Conservation (phyloP, 2,113 vertebrate genomes). For the Delphinus delphis region DNA sequence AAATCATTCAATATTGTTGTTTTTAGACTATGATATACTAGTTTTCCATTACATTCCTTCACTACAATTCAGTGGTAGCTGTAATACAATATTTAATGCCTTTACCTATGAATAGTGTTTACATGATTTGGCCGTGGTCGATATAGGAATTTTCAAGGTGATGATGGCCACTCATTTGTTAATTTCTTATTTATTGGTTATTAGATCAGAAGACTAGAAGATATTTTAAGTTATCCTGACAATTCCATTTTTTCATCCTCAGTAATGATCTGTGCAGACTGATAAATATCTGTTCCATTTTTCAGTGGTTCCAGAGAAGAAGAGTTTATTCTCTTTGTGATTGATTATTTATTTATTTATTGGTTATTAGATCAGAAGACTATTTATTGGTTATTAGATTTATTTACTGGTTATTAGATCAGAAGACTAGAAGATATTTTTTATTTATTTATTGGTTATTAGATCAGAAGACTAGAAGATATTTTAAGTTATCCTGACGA, state of each 20-base stretch:
- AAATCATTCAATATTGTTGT: neutral
- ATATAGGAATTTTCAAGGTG: neutral
- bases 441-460: neutral
- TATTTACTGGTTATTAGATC: neutral
- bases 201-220: neutral
- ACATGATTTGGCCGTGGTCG: neutral
- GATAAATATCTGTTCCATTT: neutral
- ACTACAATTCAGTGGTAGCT: neutral
- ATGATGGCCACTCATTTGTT: neutral
- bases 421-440: neutral
- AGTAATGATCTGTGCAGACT: neutral
- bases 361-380: neutral
- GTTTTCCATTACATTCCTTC: neutral
- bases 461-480: neutral
- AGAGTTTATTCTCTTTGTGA: too few relatives aligned
- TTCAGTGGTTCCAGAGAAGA: too few relatives aligned
- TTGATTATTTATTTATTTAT: too few relatives aligned
- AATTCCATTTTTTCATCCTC: neutral
- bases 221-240: neutral
- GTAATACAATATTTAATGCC: neutral
- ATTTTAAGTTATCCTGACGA: neutral
- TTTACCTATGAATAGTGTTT: neutral
- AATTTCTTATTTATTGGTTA: neutral
- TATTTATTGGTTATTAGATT: too few relatives aligned
- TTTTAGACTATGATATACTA: neutral